Evolutionary conservation across 2,113 vertebrate species (phyloP).

Genomic region (Sinocyclocheilus grahami): DNA sequence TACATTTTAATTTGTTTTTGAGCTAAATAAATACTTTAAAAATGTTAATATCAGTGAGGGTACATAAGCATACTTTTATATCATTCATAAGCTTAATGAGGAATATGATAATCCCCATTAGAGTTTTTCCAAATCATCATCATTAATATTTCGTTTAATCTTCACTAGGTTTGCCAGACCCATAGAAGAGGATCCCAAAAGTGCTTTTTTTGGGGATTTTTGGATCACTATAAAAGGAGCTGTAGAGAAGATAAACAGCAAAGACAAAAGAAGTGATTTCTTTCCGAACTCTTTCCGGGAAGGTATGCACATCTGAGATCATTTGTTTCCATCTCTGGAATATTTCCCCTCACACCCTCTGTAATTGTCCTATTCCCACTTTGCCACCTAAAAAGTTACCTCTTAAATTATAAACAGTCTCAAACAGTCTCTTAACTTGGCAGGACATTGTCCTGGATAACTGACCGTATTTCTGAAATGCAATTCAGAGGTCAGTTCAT

Average conservation of each 20-base stretch:
- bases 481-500: background rate
- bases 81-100: background rate
- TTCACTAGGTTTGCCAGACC: background rate
- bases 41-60: background rate
- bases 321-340: conserved; percentile 3
- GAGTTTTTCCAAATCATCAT: background rate
- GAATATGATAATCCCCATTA: background rate
- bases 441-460: background rate
- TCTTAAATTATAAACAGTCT: background rate
- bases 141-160: background rate
- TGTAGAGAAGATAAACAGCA: background rate
- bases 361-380: conserved; percentile 4
- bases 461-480: background rate
- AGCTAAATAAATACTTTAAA: background rate
- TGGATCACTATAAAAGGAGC: conserved; percentile 21
- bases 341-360: conserved; percentile 10
- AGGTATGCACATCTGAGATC: conserved; percentile 25
- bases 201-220: background rate
- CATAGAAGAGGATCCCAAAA: background rate
- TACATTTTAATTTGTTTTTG: background rate
- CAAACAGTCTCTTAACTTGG: background rate
- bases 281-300: background rate
- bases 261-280: background rate
- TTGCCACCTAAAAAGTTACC: conserved; percentile 12
- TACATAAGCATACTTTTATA: background rate